A percentile compares a stretch with the other conserved stretches of the same genome.
Evolutionary conservation across 1,140 invertebrate genomes (phyloP).

Genomic region (Ladona fulva): DNA sequence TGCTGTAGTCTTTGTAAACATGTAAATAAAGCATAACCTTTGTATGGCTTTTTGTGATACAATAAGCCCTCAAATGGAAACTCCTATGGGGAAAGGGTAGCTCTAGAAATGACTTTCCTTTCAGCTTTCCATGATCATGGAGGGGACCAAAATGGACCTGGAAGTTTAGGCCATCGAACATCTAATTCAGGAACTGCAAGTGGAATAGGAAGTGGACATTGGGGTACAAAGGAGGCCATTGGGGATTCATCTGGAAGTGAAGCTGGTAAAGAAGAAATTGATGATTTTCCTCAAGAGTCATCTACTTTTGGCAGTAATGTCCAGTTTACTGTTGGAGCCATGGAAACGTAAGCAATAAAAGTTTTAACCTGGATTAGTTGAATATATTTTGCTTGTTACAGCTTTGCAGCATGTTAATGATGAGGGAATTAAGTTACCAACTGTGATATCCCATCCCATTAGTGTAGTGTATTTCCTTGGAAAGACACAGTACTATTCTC

Average conservation of each 20-base stretch:
- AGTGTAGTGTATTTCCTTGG: no score
- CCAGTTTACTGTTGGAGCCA: slow-evolving; percentile 33
- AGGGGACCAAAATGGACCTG: slow-evolving; percentile 14
- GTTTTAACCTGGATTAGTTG: no score
- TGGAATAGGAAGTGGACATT: slow-evolving; percentile 14
- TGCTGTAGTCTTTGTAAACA: no score
- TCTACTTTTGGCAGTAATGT: slow-evolving; percentile 23
- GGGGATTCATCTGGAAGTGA: slow-evolving; percentile 37
- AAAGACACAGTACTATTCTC: no score
- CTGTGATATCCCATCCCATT: no score
- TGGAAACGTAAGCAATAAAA: no score
- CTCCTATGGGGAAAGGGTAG: slow-evolving; percentile 15
- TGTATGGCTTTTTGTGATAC: no score
- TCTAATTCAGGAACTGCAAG: neutral
- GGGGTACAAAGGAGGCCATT: slow-evolving; percentile 24
- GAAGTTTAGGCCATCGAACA: neutral
- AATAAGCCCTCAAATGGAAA: neutral
- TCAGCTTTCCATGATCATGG: slow-evolving; percentile 11
- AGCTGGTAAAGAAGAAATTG: slow-evolving; percentile 34
- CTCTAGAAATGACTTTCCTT: slow-evolving; percentile 13
- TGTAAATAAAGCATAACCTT: no score
- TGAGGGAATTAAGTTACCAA: no score
- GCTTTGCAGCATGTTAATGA: no score
- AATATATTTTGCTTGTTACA: no score
- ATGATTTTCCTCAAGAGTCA: slow-evolving; percentile 22